Conservation (phyloP, 2,113 vertebrate genomes). For the Laterallus jamaicensis region DNA sequence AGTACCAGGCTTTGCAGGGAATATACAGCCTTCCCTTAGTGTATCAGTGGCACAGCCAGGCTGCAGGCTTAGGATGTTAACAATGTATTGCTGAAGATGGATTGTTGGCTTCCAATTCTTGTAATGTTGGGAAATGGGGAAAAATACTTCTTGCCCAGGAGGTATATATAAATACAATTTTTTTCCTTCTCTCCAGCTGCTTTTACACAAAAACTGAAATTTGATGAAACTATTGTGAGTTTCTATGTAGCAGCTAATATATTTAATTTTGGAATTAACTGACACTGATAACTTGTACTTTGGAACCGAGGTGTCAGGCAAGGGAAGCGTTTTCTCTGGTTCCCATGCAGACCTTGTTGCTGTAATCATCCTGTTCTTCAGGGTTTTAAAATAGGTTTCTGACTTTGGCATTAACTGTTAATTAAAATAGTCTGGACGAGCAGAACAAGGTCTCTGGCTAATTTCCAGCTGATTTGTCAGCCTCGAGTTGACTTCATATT, state of each 20-base stretch:
- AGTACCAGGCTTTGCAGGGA: background rate
- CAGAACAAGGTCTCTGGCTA: background rate
- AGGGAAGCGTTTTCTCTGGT: background rate
- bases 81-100: background rate
- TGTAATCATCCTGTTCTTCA: background rate
- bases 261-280: background rate
- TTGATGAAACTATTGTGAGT: background rate
- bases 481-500: background rate
- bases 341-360: background rate
- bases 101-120: background rate
- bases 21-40: background rate
- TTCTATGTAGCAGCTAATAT: background rate
- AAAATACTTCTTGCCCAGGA: background rate
- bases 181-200: background rate
- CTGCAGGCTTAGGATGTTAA: background rate
- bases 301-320: background rate
- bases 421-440: background rate
- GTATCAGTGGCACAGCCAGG: too few species aligned
- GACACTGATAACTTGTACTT: background rate
- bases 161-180: background rate
- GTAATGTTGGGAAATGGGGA: background rate
- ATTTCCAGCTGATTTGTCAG: constrained; percentile 20
- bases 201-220: background rate
- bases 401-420: background rate
- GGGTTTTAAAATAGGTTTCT: background rate